Evolutionary conservation across 2,113 vertebrate species (phyloP), one percentile per base, ranked within the genome.

Genomic region (Brachypodius melanocephalos): DNA sequence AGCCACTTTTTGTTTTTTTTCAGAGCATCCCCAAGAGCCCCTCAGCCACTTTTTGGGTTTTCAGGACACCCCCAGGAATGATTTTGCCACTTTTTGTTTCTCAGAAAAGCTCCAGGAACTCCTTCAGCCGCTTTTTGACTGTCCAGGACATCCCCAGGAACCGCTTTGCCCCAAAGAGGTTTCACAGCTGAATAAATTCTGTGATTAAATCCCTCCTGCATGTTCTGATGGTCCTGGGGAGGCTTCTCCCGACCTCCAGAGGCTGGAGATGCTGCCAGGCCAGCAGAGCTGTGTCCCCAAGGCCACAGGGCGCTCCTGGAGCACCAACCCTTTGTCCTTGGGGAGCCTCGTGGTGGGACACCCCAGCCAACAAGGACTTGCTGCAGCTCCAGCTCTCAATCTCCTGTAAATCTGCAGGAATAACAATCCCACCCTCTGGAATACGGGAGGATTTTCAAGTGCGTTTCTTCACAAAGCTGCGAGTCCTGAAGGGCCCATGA

Each of bases 381-480:
- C 7, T 7, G 1, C 0, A 1, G 14, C 20, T 48, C 38, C 43
- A 55, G 40, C 25, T 4, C 76, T 65, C 59, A 34, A 2, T 1
- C n/a, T 42, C 46, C 68, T 54, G 76, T 6, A 29, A 67, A 71
- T n/a, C 62, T 17, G 72, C 22, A 68, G 54, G 25, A 78, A 71
- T 3, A 2, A 10, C 46, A 72, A 10, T 14, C 40, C 52, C 34
- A 45, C 17, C 66, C 58, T 32, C 31, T 31, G 12, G 25, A 48
- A n/a, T 0, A 24, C 4, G 10, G 20, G 24, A 51, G 52, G 31
- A 68, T 76, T 93, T 93, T 48, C 88, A 38, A 82, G 75, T 6
- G 28, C 65, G 25, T 69, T 84, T 84, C 45, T 43, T 38, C 51
- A 43, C 38, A 51, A 71, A 46, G 78, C 73, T 79, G 40, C 0